phyloP scores from a whole-genome alignment of 1,140 invertebrate species.

The Pseudomyrmex concolor region DNA sequence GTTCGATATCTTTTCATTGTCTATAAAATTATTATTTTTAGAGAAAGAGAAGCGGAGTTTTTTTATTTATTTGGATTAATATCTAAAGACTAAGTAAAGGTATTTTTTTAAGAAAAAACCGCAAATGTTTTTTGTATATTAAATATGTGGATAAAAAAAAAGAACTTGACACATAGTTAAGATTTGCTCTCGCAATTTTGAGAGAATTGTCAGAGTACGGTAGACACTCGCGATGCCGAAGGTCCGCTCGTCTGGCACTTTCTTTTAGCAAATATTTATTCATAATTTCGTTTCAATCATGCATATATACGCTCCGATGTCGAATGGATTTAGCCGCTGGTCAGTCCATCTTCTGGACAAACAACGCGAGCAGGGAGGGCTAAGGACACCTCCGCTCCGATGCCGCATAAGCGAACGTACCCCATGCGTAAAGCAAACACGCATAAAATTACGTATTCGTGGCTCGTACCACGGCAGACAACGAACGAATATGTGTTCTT shows the following conservation, averaged over 20 bases:
- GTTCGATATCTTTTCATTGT: not conserved
- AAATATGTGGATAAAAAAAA: no score
- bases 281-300: conserved; percentile 69
- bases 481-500: conserved; percentile 19
- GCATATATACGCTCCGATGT: conserved; percentile 44
- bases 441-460: conserved; percentile 76
- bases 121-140: no score
- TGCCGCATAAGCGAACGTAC: conserved; percentile 30
- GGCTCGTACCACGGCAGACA: not conserved
- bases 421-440: conserved; percentile 78
- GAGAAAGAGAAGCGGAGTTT: no score
- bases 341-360: conserved; percentile 71
- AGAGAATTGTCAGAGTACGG: not conserved
- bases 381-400: conserved; percentile 18
- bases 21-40: not conserved
- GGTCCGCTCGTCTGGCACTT: conserved; percentile 16
- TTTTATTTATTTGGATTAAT: no score
- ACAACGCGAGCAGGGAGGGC: conserved; percentile 58
- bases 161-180: not conserved
- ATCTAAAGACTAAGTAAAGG: no score
- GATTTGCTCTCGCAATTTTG: not conserved
- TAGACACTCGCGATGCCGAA: not conserved
- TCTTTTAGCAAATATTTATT: conserved; percentile 72
- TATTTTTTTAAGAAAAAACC: no score
- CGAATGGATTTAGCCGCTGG: conserved; percentile 68